Base-by-base conservation (phyloP, 92 coral and sea anemone species). In the Zoanthus gigantus region DNA sequence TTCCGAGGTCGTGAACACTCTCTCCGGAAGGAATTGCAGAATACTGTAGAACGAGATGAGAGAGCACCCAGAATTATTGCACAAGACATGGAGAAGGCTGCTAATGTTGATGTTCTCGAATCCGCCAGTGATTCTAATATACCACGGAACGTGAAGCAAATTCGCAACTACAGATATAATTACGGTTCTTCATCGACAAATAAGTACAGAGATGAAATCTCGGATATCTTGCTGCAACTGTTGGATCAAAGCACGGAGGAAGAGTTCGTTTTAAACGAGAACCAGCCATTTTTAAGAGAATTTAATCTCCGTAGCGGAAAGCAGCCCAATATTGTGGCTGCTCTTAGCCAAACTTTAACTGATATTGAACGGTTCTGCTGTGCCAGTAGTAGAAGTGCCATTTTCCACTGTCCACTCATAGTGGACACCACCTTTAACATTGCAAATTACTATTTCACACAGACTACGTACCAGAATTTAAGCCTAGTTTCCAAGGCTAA, bases 251-350 rank as follows among this genome's bases (percentile, higher is more conserved):
- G 42, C 54, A 56, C 84, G 23, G 73, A 79, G 54, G 60, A 79
- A 44, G 76, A 72, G 60, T 72, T 72, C 76, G 82, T 83, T 68
- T 50, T 83, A 44, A 82, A 83, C 29, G 87, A 83, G 23, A 68
- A 83, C 54, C 87, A 83, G 78, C 87, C 82, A 30, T 83, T 83
- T 50, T 57, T 83, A 3, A n/a, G 87, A 42, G 87, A 83, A 56
- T 42, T 83, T 63, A 48, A 44, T 13, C 71, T 61, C 72, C 92
- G 92, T 28, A 85, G 78, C 17, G 87, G 90, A 53, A 32, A 75
- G 74, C 92, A 90, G 86, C 92, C 92, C 57, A 48, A 85, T 18
- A 45, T 90, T 58, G 92, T 89, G 44, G 89, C 92, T 23, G 84
- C 68, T 37, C 29, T 57, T 10, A 63, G 84, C 77, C 89, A 74